Base-by-base conservation (phyloP, 2,888 invertebrate genomes). In the Macrosoma leucophasiata region DNA sequence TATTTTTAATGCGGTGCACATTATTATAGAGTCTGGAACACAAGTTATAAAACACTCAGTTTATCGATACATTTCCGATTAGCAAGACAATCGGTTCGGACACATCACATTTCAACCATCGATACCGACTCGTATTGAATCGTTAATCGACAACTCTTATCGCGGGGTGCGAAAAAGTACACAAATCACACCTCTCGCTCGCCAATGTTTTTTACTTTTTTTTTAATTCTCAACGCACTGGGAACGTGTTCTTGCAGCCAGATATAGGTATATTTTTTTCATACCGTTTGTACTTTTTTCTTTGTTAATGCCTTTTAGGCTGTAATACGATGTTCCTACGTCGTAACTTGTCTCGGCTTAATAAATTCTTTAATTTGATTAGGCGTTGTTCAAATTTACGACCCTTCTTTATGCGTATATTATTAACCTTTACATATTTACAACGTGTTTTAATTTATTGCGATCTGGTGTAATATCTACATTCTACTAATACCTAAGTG, bases 131-230 rank as follows among this genome's bases (percentile, higher is more conserved):
- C 59, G 53, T 53, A 56, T 60, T 50, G 52, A 60, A 68, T 68
- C 65, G 69, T 63, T 64, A 63, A 69, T 69, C 68, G 63, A 58
- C 55, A 55, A 55, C 63, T 60, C 57, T 69, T 75, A 76, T 74
- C 68, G 66, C 53, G 48, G 52, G 62, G 72, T 62, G 75, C 64
- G 72, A 76, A 78, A 69, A 76, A 67, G 68, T 68, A 71, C 64
- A 78, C 77, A 79, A 77, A 78, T 81, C 77, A 76, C 78, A 73
- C 72, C 66, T 77, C 71, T 70, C 67, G 54, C 60, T 65, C 56
- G 50, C 44, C 41, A n/a, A n/a, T n/a, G 39, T 39, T 55, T 60
- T 62, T 62, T 33, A 22, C 28, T 62, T 59, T 55, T 58, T 59
- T 57, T 52, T 59, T 55, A 57, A 48, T 52, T 52, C 54, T 49